phyloP scores from a whole-genome alignment of 2,888 invertebrate species.

The Meiosimyza decipiens region DNA sequence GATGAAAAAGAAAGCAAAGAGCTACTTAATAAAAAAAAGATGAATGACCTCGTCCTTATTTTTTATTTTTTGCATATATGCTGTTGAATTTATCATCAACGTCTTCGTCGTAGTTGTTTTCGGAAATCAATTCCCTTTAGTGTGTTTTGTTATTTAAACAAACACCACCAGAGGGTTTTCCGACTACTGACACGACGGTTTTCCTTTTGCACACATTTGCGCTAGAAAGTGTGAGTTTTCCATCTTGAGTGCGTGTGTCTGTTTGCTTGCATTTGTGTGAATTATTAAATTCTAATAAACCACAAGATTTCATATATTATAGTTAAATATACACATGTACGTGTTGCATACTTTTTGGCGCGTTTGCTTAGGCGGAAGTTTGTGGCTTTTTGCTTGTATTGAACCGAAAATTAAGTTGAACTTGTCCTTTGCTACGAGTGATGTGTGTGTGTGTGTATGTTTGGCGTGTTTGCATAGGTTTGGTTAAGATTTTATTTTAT shows the following conservation, averaged over 20 bases:
- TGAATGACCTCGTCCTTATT: constrained; percentile 15
- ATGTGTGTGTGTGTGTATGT: constrained; percentile 13
- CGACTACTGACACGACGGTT: background rate
- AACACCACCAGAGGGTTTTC: constrained; percentile 8
- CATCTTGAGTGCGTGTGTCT: constrained; percentile 12
- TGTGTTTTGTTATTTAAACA: constrained; percentile 40
- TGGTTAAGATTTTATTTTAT: constrained; percentile 61
- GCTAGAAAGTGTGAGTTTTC: constrained; percentile 4
- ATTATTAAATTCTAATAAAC: constrained; percentile 66
- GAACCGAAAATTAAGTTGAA: constrained; percentile 66
- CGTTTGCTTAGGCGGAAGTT: constrained; percentile 26
- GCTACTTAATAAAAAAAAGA: background rate
- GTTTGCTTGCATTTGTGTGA: constrained; percentile 51
- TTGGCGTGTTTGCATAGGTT: constrained; percentile 57
- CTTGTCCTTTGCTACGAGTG: constrained; percentile 48
- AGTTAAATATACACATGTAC: constrained; percentile 1
- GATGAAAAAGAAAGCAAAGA: background rate
- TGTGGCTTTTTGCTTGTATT: constrained; percentile 62
- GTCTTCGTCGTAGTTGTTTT: background rate
- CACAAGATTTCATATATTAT: constrained; percentile 61
- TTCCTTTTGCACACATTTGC: constrained; percentile 41
- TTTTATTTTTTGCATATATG: background rate
- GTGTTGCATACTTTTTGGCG: constrained; percentile 51
- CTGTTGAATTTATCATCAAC: background rate
- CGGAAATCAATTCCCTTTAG: constrained; percentile 62